Percentiles rank a stretch among this genome's conserved stretches.
Conservation (phyloP, 2,888 invertebrate species). For the Chirona hameri region DNA sequence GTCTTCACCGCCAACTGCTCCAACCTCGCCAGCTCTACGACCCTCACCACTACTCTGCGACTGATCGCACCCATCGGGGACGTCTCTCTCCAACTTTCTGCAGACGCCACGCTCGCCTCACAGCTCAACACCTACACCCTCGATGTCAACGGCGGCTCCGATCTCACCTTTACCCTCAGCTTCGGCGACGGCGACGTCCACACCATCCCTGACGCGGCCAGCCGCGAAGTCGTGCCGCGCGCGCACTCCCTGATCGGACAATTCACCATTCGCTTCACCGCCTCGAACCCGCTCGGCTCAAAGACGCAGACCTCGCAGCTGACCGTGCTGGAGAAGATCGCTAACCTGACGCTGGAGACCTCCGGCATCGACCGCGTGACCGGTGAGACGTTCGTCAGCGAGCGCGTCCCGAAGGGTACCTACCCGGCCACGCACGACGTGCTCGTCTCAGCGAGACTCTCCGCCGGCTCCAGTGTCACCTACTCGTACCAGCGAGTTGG, state of each 20-base stretch:
- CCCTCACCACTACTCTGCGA: neutral
- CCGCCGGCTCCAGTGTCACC: constrained; percentile 5
- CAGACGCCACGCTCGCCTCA: neutral
- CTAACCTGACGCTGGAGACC: neutral
- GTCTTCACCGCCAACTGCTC: constrained; percentile 8
- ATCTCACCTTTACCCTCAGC: constrained; percentile 32
- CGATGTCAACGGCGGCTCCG: constrained; percentile 28
- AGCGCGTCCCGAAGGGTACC: constrained; percentile 12
- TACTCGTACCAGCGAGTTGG: neutral
- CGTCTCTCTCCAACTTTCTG: neutral
- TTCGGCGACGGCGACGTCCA: constrained; percentile 33
- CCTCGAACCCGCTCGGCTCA: constrained; percentile 29
- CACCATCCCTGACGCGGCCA: neutral
- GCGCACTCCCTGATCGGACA: constrained; percentile 28
- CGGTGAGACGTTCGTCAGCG: constrained; percentile 29
- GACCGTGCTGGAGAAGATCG: constrained; percentile 28
- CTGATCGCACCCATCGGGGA: constrained; percentile 27
- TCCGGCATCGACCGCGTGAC: constrained; percentile 30
- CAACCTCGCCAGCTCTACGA: constrained; percentile 7
- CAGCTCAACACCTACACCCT: neutral
- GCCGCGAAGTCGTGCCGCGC: neutral
- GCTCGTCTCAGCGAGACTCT: constrained; percentile 1
- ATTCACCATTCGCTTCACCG: constrained; percentile 30
- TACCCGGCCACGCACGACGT: constrained; percentile 32
- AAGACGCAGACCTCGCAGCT: neutral